A percentile compares a stretch with the other conserved stretches of the same genome.
Conservation (phyloP, 2,797 vertebrate genomes). For the Artibeus lituratus region DNA sequence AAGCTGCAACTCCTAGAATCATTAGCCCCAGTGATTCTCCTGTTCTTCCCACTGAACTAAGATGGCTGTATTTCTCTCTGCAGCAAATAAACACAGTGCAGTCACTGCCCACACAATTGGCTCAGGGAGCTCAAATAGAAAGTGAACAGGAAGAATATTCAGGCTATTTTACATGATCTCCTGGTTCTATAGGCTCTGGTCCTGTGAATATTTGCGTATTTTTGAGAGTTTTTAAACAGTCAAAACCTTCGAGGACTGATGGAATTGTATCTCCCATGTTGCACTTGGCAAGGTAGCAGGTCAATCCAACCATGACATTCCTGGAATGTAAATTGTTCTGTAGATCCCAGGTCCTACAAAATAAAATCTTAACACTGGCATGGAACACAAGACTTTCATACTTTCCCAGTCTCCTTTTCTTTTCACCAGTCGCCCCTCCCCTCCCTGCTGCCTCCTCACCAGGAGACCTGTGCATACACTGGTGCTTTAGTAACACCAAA, state of each 20-base stretch:
- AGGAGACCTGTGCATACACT: neutral
- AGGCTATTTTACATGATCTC: neutral
- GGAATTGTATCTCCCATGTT: neutral
- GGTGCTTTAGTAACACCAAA: neutral
- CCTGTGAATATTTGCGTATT: neutral
- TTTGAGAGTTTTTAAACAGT: neutral
- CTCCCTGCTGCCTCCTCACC: fast-evolving
- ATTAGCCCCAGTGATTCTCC: neutral
- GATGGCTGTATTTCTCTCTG: neutral
- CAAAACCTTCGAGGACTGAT: neutral
- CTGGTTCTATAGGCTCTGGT: neutral
- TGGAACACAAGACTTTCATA: neutral
- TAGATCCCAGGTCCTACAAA: neutral
- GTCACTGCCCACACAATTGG: neutral
- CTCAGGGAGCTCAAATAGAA: neutral
- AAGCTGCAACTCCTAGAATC: neutral
- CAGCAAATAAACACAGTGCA: neutral
- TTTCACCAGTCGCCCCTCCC: neutral
- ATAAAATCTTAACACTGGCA: neutral
- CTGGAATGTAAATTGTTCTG: neutral
- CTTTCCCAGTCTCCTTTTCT: neutral
- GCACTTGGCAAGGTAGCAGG: neutral
- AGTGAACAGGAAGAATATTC: neutral
- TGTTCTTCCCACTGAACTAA: neutral
- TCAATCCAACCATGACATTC: neutral